Percentiles rank a stretch among this genome's conserved stretches.
Evolutionary conservation across 1,140 invertebrate genomes (phyloP).

Genomic region (Drosophila leontia): DNA sequence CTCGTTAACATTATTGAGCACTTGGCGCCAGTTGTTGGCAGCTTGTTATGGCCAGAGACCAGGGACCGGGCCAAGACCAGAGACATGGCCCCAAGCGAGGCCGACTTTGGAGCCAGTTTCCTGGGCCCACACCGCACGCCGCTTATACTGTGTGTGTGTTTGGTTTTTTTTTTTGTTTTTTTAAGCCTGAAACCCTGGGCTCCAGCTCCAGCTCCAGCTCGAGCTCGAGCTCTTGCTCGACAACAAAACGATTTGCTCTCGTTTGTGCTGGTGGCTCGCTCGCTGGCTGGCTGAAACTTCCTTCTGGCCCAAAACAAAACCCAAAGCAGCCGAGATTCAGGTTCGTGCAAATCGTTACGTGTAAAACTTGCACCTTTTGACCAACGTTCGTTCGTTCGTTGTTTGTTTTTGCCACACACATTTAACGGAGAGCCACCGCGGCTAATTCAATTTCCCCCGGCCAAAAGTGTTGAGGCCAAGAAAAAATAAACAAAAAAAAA

Average conservation of each 20-base stretch:
- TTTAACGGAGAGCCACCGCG: constrained; percentile 29
- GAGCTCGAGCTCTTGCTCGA: constrained; percentile 41
- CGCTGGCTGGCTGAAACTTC: constrained; percentile 10
- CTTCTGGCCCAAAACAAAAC: constrained; percentile 29
- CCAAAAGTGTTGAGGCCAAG: constrained; percentile 33
- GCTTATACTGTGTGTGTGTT: constrained; percentile 17
- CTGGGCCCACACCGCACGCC: constrained; percentile 73
- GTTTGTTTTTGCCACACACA: constrained; percentile 69
- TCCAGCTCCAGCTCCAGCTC: background rate
- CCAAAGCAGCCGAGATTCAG: constrained; percentile 38
- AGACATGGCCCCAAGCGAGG: constrained; percentile 72
- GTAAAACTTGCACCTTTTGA: constrained; percentile 83
- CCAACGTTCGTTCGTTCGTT: constrained; percentile 62
- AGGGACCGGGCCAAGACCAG: constrained; percentile 57
- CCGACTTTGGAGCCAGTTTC: constrained; percentile 57
- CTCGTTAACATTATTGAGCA: constrained; percentile 85
- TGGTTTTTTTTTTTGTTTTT: background rate
- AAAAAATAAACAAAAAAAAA: background rate
- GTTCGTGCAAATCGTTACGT: constrained; percentile 81
- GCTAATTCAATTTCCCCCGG: constrained; percentile 73
- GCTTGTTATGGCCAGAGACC: constrained; percentile 76
- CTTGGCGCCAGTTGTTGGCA: constrained; percentile 84
- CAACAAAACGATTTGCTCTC: constrained; percentile 84
- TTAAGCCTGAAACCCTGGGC: constrained; percentile 8
- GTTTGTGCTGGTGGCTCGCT: constrained; percentile 67